A percentile compares a stretch with the other conserved stretches of the same genome.
phyloP scores from a whole-genome alignment of 2,113 vertebrate genomes.

The Anguilla japonica region DNA sequence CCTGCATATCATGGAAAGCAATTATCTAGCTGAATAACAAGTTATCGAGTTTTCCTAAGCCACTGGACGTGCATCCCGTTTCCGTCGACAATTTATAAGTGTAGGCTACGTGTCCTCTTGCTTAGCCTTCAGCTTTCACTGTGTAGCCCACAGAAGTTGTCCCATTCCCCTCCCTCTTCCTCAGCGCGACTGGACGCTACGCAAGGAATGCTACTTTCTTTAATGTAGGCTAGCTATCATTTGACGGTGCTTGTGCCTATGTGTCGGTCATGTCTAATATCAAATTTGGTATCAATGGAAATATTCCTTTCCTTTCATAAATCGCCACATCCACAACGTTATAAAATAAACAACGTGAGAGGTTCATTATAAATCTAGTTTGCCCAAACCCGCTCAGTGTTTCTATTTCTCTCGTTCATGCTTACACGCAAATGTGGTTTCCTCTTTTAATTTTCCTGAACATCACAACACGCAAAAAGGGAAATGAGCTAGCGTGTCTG shows the following conservation, averaged over 20 bases:
- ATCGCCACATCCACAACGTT: no score
- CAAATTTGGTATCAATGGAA: no score
- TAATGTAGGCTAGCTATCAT: not conserved
- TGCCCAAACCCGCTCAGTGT: no score
- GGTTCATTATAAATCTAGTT: no score
- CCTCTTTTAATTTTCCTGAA: no score
- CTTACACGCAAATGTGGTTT: no score
- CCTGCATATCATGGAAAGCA: not conserved
- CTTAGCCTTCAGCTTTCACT: not conserved
- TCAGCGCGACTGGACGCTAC: not conserved
- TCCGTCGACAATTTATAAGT: not conserved
- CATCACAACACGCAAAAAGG: no score
- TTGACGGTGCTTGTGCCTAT: not conserved
- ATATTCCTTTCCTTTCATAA: no score
- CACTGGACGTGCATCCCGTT: not conserved
- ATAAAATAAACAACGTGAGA: no score
- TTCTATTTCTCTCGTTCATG: no score
- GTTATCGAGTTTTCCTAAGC: not conserved
- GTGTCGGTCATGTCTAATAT: no score
- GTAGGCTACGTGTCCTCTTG: not conserved
- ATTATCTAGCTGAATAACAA: not conserved
- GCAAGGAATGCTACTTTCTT: not conserved
- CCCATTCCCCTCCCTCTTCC: not conserved
- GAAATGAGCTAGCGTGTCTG: no score
- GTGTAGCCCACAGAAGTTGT: not conserved